phyloP scores from a whole-genome alignment of 2,888 invertebrate species.

The Prosapia bicincta region DNA sequence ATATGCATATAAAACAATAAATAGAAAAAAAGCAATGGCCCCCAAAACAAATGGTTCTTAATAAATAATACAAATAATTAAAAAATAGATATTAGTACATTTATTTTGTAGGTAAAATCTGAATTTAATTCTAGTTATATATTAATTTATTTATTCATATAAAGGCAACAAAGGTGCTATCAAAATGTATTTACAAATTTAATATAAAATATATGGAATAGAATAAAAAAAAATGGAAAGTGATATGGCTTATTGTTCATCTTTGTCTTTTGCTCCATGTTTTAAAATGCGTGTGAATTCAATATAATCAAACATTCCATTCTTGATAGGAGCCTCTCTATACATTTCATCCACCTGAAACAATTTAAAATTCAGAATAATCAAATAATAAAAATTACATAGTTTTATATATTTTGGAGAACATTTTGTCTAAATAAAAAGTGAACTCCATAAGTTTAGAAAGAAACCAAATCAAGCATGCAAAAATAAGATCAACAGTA shows the following conservation, averaged over 20 bases:
- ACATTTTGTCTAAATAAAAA: too few species aligned
- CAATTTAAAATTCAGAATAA: background rate
- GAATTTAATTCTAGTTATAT: background rate
- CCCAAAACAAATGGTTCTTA: background rate
- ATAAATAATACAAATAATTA: background rate
- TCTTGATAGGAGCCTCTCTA: conserved; percentile 94
- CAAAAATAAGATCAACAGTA: too few species aligned
- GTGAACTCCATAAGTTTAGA: too few species aligned
- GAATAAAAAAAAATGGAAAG: background rate
- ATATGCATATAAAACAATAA: background rate
- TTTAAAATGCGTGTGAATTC: conserved; percentile 99
- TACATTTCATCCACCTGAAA: conserved; percentile 92
- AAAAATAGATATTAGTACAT: too few species aligned
- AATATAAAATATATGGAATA: background rate
- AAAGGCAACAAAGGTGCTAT: background rate
- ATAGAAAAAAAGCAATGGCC: background rate
- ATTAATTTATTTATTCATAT: background rate
- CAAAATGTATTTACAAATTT: background rate
- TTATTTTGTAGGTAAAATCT: too few species aligned
- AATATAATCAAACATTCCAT: conserved; percentile 91
- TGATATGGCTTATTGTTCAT: conserved; percentile 66
- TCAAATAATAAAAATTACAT: too few species aligned
- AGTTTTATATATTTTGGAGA: too few species aligned
- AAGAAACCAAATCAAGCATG: too few species aligned
- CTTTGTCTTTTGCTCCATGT: conserved; percentile 98